These are phyloP conservation scores for Microctenopoma stevenorrisi DNA, from an alignment of 2,797 vertebrate genomes.

Conservation along the genomic window DNA sequence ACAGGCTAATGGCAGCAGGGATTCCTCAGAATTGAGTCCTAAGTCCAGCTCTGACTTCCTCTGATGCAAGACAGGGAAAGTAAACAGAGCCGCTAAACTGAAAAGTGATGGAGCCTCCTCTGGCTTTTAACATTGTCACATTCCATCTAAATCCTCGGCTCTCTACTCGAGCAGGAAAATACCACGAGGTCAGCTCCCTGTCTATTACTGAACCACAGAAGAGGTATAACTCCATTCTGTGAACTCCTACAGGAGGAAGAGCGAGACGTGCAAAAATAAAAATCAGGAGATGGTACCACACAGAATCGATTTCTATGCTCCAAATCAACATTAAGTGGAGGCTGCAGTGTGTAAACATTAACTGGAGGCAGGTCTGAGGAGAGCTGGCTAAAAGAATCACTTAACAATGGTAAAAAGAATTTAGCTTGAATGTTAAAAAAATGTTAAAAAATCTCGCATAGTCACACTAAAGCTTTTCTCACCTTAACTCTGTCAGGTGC, in stretches of 20 bases:
- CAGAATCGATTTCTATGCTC: conserved; percentile 62
- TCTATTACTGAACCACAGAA: conserved; percentile 62
- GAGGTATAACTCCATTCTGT: conserved; percentile 49
- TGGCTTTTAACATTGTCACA: conserved; percentile 72
- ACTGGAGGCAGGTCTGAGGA: conserved; percentile 36
- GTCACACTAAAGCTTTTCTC: conserved; percentile 4
- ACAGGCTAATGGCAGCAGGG: conserved; percentile 34
- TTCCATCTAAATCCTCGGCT: conserved; percentile 64
- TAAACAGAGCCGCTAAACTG: conserved; percentile 62
- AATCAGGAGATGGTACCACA: conserved; percentile 38
- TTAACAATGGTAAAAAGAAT: conserved; percentile 12
- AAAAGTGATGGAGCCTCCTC: conserved; percentile 51
- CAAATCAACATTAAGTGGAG: conserved; percentile 42
- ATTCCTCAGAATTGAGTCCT: conserved; percentile 43
- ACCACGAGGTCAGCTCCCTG: conserved; percentile 62
- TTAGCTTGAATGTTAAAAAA: conserved; percentile 13
- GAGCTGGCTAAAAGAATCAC: conserved; percentile 9
- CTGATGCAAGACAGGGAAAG: conserved; percentile 35
- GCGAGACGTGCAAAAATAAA: conserved; percentile 51
- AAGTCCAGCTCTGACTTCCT: conserved; percentile 49
- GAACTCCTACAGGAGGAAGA: conserved; percentile 36
- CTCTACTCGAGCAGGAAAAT: conserved; percentile 59
- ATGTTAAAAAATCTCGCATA: background rate
- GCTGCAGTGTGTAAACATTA: conserved; percentile 48
- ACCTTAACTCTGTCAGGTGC: conserved; percentile 14